Evolutionary conservation across 1,140 invertebrate species (phyloP).

Genomic region (Drosophila sturtevanti): DNA sequence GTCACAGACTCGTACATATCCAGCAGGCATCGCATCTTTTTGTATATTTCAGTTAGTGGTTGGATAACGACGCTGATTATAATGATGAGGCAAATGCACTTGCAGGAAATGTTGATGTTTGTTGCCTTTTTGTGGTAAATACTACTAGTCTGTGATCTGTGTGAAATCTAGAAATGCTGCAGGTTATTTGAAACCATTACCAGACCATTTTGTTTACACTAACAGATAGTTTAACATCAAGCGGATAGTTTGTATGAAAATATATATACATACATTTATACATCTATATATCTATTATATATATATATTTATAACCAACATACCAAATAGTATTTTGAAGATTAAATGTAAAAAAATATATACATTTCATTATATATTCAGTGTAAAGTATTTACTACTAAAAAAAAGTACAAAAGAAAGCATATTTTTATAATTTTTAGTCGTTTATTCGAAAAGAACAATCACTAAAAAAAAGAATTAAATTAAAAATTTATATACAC

Average conservation of each 20-base stretch:
- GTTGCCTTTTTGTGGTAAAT: conserved; percentile 4
- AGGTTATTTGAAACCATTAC: conserved; percentile 3
- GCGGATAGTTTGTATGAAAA: neutral
- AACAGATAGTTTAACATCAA: neutral
- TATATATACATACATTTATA: too few relatives aligned
- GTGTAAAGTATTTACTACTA: too few relatives aligned
- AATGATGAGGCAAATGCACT: conserved; percentile 10
- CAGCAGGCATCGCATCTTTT: conserved; percentile 2
- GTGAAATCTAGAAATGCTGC: conserved; percentile 9
- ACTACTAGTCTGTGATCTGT: conserved; percentile 6
- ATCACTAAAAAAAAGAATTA: too few relatives aligned
- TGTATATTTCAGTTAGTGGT: conserved; percentile 5
- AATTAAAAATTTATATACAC: too few relatives aligned
- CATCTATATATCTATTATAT: too few relatives aligned
- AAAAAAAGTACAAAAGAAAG: too few relatives aligned
- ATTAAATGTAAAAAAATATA: too few relatives aligned
- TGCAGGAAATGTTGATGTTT: neutral
- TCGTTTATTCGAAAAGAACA: too few relatives aligned
- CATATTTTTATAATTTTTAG: too few relatives aligned
- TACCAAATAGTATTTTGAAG: too few relatives aligned
- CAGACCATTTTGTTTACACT: neutral
- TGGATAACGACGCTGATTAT: neutral
- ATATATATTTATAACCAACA: too few relatives aligned
- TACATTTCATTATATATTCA: too few relatives aligned
- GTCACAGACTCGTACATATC: conserved; percentile 11